These are phyloP conservation scores for Thymelicus acteon DNA, from an alignment of 2,888 invertebrate genomes.

Conservation along the genomic window DNA sequence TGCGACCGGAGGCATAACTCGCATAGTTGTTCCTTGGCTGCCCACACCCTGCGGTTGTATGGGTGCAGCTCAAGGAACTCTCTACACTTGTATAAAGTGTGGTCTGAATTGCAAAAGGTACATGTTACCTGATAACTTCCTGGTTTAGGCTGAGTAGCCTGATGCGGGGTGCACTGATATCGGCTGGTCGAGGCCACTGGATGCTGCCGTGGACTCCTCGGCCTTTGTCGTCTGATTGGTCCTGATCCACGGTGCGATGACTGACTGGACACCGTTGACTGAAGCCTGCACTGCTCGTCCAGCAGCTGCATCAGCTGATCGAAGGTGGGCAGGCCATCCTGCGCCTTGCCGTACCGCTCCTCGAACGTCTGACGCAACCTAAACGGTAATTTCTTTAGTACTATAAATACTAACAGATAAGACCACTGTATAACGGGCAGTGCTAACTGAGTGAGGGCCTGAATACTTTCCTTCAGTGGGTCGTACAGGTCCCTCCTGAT, in stretches of 20 bases:
- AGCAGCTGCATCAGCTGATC: conserved; percentile 12
- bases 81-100: conserved; percentile 3
- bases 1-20: conserved; percentile 3
- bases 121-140: background rate
- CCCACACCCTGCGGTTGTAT: conserved; percentile 17
- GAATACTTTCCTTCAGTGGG: conserved; percentile 1
- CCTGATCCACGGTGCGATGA: background rate
- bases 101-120: conserved; percentile 6
- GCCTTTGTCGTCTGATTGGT: background rate
- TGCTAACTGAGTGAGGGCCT: background rate
- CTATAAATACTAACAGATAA: conserved; percentile 9
- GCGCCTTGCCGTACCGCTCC: background rate
- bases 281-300: conserved; percentile 12
- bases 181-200: background rate
- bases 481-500: conserved; percentile 6
- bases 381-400: conserved; percentile 6
- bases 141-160: too few species aligned
- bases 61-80: background rate
- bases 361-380: conserved; percentile 14
- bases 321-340: background rate
- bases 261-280: conserved; percentile 4
- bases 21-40: conserved; percentile 9
- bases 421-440: conserved; percentile 9
- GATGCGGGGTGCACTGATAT: too few species aligned
- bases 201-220: background rate